These are phyloP conservation scores for Trichopoda pennipes DNA, from an alignment of 2,888 invertebrate species.

Conservation along the genomic window DNA sequence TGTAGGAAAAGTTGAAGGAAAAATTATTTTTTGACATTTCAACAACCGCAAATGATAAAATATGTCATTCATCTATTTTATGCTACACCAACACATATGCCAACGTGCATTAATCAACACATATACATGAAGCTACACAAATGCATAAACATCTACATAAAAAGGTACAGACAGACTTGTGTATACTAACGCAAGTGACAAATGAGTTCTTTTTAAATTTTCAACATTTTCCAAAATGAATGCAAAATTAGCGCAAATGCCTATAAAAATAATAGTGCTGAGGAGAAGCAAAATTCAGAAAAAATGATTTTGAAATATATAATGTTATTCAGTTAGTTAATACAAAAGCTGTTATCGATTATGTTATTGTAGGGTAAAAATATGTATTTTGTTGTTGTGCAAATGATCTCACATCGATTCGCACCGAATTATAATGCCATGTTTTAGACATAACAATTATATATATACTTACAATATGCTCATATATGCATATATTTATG, in stretches of 20 bases:
- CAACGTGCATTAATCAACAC: slow-evolving; percentile 31
- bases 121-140: background rate
- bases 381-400: too few relatives aligned
- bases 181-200: slow-evolving; percentile 42
- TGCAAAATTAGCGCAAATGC: background rate
- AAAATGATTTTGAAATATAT: background rate
- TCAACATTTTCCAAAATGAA: slow-evolving; percentile 9
- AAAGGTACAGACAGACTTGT: background rate
- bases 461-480: too few relatives aligned
- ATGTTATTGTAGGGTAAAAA: too few relatives aligned
- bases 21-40: slow-evolving; percentile 44
- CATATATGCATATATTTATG: too few relatives aligned
- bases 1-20: background rate
- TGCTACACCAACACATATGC: slow-evolving; percentile 5
- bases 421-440: too few relatives aligned
- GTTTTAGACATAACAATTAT: too few relatives aligned
- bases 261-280: background rate
- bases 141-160: background rate
- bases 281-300: background rate
- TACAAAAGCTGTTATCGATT: too few relatives aligned
- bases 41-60: slow-evolving; percentile 60
- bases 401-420: too few relatives aligned
- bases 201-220: slow-evolving; percentile 45
- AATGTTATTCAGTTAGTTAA: background rate
- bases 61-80: slow-evolving; percentile 55